Percentiles rank a stretch among this genome's conserved stretches.
These are phyloP conservation scores for Drosophila sturtevanti DNA, from an alignment of 1,140 invertebrate genomes.

Conservation along the genomic window DNA sequence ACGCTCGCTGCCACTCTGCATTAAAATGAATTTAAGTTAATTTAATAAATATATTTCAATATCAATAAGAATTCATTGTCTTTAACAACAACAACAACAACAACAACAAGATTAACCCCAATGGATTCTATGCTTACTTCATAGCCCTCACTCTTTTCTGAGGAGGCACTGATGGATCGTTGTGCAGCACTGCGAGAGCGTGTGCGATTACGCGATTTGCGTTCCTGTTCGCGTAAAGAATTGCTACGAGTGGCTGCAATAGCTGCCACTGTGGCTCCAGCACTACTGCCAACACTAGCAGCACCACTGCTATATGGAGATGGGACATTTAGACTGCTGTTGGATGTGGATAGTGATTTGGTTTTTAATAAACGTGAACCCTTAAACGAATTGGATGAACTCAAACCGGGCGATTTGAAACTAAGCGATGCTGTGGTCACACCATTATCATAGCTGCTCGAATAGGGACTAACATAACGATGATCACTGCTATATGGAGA, in stretches of 20 bases:
- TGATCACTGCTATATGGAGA: conserved; percentile 58
- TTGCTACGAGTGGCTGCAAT: conserved; percentile 75
- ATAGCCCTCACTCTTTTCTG: conserved; percentile 87
- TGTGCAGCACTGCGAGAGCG: conserved; percentile 74
- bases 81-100: conserved; percentile 45
- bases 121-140: conserved; percentile 85
- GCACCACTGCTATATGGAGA: conserved; percentile 11
- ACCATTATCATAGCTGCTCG: conserved; percentile 81
- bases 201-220: conserved; percentile 77
- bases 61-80: not conserved
- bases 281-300: conserved; percentile 29
- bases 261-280: conserved; percentile 64
- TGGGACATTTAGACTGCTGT: conserved; percentile 63
- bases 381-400: conserved; percentile 68
- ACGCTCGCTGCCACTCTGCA: conserved; percentile 90
- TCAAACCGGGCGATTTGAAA: conserved; percentile 61
- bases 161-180: conserved; percentile 77
- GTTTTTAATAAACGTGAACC: conserved; percentile 60
- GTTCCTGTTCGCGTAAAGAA: conserved; percentile 79
- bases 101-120: conserved; percentile 23
- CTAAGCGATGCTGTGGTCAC: conserved; percentile 80
- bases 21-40: conserved; percentile 48
- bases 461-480: conserved; percentile 80
- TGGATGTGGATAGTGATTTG: conserved; percentile 71
- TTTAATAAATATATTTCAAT: not conserved